These are phyloP conservation scores for Mola mola DNA, from an alignment of 2,113 vertebrate species.

Conservation along the genomic window DNA sequence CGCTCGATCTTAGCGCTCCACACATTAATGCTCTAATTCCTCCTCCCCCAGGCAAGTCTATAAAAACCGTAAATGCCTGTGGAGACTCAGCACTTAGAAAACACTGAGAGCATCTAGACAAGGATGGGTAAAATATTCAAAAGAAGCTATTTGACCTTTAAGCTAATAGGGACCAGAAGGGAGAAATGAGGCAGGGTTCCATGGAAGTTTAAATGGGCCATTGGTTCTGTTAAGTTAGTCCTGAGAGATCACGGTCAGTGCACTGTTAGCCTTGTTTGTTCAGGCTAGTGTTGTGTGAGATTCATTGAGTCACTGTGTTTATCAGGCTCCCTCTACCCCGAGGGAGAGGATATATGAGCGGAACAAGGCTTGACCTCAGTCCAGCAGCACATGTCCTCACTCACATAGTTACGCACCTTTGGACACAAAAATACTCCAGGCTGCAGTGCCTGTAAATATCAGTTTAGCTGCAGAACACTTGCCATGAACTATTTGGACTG, in stretches of 20 bases:
- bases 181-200: no score
- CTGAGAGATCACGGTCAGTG: no score
- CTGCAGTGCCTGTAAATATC: neutral
- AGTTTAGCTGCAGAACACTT: neutral
- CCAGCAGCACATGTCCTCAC: neutral
- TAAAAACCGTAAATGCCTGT: constrained; percentile 2
- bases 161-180: no score
- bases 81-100: constrained; percentile 7
- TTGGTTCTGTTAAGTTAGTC: no score
- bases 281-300: constrained; percentile 6
- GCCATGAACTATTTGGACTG: neutral
- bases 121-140: no score
- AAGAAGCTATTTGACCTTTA: no score
- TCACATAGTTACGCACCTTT: neutral
- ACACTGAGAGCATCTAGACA: no score
- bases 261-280: no score
- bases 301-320: constrained; percentile 17
- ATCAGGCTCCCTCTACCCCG: constrained; percentile 3
- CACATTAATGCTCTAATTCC: constrained; percentile 25
- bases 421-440: neutral
- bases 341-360: constrained; percentile 16
- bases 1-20: neutral
- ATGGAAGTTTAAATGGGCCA: no score
- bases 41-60: constrained; percentile 24
- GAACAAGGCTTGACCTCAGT: neutral